A percentile compares a stretch with the other conserved stretches of the same genome.
phyloP scores from a whole-genome alignment of 2,113 vertebrate genomes.

The Chlorodrepanis virens region DNA sequence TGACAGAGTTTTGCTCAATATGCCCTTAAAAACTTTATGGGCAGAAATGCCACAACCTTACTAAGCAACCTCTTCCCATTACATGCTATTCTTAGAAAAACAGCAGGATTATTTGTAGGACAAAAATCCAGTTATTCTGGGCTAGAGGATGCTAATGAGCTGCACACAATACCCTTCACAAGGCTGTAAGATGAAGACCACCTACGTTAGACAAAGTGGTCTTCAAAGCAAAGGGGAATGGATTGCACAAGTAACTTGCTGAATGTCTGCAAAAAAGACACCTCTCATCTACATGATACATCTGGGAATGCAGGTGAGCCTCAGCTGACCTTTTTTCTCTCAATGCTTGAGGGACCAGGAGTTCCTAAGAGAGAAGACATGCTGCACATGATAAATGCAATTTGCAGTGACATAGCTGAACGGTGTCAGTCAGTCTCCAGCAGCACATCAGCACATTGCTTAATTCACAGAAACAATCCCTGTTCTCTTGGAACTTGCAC shows the following conservation, averaged over 20 bases:
- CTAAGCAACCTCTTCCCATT: not conserved
- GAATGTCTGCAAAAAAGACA: not conserved
- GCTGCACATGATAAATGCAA: not conserved
- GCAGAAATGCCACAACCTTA: not conserved
- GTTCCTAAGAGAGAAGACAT: not conserved
- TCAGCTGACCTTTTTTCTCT: not conserved
- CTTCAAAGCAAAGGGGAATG: not conserved
- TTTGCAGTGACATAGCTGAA: not conserved
- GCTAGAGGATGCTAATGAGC: not conserved
- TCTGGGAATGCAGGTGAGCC: not conserved
- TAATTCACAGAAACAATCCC: not conserved
- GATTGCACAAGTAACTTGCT: not conserved
- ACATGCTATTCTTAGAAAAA: not conserved
- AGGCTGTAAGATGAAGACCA: not conserved
- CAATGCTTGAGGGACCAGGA: not conserved
- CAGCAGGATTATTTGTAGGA: not conserved
- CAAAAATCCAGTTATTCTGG: not conserved
- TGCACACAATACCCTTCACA: not conserved
- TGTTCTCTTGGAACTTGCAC: not conserved
- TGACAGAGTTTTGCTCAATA: not conserved
- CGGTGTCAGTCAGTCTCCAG: not conserved
- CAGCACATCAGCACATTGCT: not conserved
- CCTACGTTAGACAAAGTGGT: not conserved
- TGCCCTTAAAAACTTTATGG: not conserved
- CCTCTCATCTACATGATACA: rapidly evolving